Base-by-base conservation (phyloP, 2,888 invertebrate genomes). In the Orthosia cruda region DNA sequence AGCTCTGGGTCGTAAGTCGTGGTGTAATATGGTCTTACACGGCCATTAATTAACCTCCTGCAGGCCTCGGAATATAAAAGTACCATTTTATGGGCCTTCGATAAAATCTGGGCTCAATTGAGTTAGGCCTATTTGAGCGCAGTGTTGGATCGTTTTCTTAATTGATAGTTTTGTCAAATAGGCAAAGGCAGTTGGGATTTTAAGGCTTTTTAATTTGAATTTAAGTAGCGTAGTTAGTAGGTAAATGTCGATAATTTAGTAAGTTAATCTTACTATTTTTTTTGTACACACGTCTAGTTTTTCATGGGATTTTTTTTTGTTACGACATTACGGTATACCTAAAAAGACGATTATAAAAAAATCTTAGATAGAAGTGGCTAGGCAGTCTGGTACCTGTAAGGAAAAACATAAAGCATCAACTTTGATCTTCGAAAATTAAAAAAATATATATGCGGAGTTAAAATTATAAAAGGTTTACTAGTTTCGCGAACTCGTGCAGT, bases 41-140 rank as follows among this genome's bases (percentile, higher is more conserved):
- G 92, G 89, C 87, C 94, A 95, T 96, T 96, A 96, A 96, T 96
- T 96, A 95, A 87, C 89, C 92, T 89, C 95, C 93, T 88, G 91
- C 88, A 80, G 92, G 88, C 83, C 80, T 87, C 75, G 71, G 87
- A 80, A 89, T 90, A 88, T 93, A 92, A 94, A 93, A 90, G 91
- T 89, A 92, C 90, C 89, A 89, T 92, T 95, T 95, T 94, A 95
- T 91, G 91, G 83, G 67, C 68, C 57, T 50, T 68, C 75, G 94
- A 95, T 95, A 93, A 90, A 87, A 95, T 95, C 94, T 76, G 84
- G 59, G 64, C 58, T 55, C 78, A 81, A 87, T 88, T 85, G 85
- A 87, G 89, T 87, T 90, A 91, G 88, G 89, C 90, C 89, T 90
- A 90, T 89, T 87, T 89, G 77, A 85, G 16, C 68, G 71, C 74